A percentile compares a stretch with the other conserved stretches of the same genome.
Evolutionary conservation across 2,113 vertebrate genomes (phyloP).

Genomic region (Baryphthengus martii): DNA sequence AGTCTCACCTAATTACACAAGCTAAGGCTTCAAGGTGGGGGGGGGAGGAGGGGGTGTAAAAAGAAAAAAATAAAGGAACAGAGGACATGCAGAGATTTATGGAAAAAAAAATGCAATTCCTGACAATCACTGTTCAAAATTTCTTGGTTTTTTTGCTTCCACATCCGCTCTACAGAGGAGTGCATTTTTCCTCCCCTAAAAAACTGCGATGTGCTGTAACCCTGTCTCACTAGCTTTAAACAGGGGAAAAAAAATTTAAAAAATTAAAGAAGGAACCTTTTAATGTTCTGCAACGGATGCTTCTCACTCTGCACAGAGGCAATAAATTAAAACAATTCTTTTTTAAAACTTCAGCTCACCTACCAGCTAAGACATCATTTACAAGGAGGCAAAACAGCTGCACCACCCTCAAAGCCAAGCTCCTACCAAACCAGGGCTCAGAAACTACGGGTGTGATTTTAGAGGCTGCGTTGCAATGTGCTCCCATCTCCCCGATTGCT

Average conservation of each 20-base stretch:
- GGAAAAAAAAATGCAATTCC: background rate
- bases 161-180: fast-evolving
- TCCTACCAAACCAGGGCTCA: background rate
- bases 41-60: fast-evolving
- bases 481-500: background rate
- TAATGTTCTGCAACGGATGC: background rate
- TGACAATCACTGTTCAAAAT: background rate
- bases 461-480: background rate
- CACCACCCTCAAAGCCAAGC: background rate
- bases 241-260: background rate
- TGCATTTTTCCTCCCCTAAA: fast-evolving
- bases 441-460: background rate
- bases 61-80: background rate
- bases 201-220: background rate
- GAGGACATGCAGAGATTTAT: background rate
- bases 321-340: background rate
- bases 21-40: background rate
- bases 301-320: background rate
- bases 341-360: background rate
- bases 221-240: background rate
- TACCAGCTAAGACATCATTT: background rate
- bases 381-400: background rate
- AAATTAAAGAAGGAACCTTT: background rate
- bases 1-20: background rate
- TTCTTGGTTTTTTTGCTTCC: background rate